Conservation (phyloP, 2,797 vertebrate species). For the Hozukius guyotensis region DNA sequence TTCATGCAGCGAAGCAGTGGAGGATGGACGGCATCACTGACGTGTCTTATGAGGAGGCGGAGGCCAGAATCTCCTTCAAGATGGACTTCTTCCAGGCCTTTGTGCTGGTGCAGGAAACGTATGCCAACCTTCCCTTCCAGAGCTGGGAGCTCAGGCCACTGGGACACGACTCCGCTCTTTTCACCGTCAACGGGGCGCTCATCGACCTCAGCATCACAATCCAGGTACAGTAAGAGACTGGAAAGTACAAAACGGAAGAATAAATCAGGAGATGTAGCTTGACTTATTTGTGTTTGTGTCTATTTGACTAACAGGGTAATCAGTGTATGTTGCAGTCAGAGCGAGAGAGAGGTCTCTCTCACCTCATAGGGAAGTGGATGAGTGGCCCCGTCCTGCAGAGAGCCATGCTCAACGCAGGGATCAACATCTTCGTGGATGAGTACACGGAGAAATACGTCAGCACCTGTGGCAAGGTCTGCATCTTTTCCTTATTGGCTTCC, state of each 20-base stretch:
- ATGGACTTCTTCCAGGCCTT: conserved; percentile 83
- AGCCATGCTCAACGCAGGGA: conserved; percentile 82
- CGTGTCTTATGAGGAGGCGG: conserved; percentile 55
- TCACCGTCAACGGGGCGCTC: conserved; percentile 80
- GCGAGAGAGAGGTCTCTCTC: conserved; percentile 57
- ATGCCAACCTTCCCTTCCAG: conserved; percentile 88
- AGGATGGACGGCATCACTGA: conserved; percentile 84
- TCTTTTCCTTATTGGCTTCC: not conserved
- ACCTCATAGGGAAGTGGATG: conserved; percentile 87
- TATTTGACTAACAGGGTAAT: conserved; percentile 75
- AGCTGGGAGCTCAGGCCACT: conserved; percentile 90
- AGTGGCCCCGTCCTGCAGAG: conserved; percentile 75
- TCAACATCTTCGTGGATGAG: conserved; percentile 90
- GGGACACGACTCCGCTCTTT: conserved; percentile 76
- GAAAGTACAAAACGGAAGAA: not conserved
- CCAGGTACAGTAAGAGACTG: conserved; percentile 76
- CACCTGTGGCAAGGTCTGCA: conserved; percentile 83
- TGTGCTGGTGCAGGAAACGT: conserved; percentile 86
- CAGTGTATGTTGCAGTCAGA: conserved; percentile 85
- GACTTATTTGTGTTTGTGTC: not conserved
- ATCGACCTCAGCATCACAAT: conserved; percentile 85
- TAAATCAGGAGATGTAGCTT: not conserved
- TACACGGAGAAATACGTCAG: conserved; percentile 83
- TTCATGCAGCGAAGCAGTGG: conserved; percentile 84
- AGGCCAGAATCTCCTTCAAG: conserved; percentile 81